Base-by-base conservation (phyloP, 2,113 vertebrate genomes). In the Hypocryptadius cinnamomeus region DNA sequence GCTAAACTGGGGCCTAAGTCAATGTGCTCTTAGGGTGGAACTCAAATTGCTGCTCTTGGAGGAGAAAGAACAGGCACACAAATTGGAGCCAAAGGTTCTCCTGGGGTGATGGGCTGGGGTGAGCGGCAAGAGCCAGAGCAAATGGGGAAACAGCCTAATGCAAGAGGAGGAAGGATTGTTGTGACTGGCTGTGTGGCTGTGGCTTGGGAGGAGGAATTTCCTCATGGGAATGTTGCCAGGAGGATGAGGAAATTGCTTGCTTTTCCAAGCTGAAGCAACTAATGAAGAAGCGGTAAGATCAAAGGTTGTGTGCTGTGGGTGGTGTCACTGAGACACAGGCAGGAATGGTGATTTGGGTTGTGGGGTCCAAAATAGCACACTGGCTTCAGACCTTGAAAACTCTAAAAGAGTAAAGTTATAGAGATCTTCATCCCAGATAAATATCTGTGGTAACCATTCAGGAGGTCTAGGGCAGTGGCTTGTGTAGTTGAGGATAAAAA, bases 1-100 rank as follows among this genome's bases (percentile, higher is more conserved):
- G 50, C 85, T 91, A 82, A 96, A 94, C 79, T 92, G 71, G 79
- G 89, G 85, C 81, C 89, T 79, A 86, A 91, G 81, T 85, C 94
- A 93, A 33, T 40, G 64, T 87, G 89, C 59, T 96, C 81, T 76
- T 70, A 79, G 91, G 91, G 91, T 87, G 74, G 81, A 78, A 93
- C 89, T 79, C 87, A 65, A 89, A 91, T 91, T 92, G 70, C 64
- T 71, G 44, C 68, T 91, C 69, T 64, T 37, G 66, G 84, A 93
- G 70, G 81, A 91, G 66, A 83, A 69, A 66, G 79, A 90, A 27
- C 3, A 7, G 53, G 42, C 37, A 15, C 25, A 64, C 50, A 31
- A 93, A 89, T 0, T 0, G 8, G 64, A 91, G 92, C 70, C 89
- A 95, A 89, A 89, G 74, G 93, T 93, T 91, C 68, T 89, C 27